These are phyloP conservation scores for Coptodon rendalli DNA, from an alignment of 2,113 vertebrate genomes.

Conservation along the genomic window DNA sequence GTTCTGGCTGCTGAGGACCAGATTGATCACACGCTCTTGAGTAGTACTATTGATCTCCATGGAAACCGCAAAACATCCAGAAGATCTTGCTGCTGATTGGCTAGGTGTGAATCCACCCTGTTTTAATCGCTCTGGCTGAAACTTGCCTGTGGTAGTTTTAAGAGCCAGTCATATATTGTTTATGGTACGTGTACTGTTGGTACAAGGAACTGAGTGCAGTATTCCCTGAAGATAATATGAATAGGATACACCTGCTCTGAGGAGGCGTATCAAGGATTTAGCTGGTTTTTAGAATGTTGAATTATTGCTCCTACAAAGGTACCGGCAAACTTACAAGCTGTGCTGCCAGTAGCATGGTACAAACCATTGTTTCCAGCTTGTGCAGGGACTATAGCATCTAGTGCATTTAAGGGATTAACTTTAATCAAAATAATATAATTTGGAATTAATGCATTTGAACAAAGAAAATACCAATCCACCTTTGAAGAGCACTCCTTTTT, in stretches of 20 bases:
- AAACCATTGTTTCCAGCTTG: background rate
- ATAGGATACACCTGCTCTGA: background rate
- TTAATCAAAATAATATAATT: background rate
- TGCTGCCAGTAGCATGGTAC: constrained; percentile 36
- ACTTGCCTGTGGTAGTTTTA: background rate
- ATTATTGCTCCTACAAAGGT: constrained; percentile 9
- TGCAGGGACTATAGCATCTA: background rate
- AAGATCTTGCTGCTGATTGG: constrained; percentile 80
- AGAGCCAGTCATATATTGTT: constrained; percentile 2
- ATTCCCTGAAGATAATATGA: constrained; percentile 3
- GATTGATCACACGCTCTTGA: constrained; percentile 85
- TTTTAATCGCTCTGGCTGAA: constrained; percentile 9
- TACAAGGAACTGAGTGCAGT: background rate
- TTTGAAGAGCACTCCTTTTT: background rate
- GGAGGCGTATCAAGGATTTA: background rate
- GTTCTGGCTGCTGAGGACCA: constrained; percentile 89
- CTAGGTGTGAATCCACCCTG: background rate
- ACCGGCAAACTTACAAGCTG: constrained; percentile 19
- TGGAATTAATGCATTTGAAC: background rate
- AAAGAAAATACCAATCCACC: background rate
- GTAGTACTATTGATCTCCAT: constrained; percentile 87
- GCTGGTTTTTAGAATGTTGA: constrained; percentile 3
- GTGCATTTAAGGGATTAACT: constrained; percentile 17
- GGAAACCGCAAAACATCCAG: constrained; percentile 83
- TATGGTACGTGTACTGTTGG: constrained; percentile 27